phyloP scores from a whole-genome alignment of 2,797 vertebrate species.

The Valencia hispanica region DNA sequence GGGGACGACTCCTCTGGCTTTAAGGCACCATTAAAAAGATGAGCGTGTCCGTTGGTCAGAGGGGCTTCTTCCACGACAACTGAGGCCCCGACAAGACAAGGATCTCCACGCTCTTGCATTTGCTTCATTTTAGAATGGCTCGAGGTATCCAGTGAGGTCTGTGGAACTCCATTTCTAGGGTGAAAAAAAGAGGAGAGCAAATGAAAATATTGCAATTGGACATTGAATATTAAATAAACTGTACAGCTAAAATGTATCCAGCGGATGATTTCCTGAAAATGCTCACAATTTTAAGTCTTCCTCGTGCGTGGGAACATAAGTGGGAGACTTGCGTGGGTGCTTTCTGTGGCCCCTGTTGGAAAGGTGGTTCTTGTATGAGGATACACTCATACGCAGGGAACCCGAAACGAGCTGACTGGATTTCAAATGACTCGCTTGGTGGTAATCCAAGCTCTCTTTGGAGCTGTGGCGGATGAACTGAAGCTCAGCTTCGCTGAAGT shows the following conservation, averaged over 20 bases:
- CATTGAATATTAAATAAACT: not conserved
- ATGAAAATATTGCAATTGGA: not conserved
- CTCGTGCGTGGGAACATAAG: slow-evolving; percentile 54
- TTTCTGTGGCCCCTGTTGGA: slow-evolving; percentile 46
- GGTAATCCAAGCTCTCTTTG: slow-evolving; percentile 18
- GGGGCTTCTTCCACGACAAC: slow-evolving; percentile 77
- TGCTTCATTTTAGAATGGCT: slow-evolving; percentile 77
- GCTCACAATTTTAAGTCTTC: slow-evolving; percentile 90
- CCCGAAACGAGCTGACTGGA: slow-evolving; percentile 40
- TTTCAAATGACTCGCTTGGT: slow-evolving; percentile 23
- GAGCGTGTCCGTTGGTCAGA: slow-evolving; percentile 89
- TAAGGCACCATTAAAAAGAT: slow-evolving; percentile 94
- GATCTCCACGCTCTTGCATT: slow-evolving; percentile 63
- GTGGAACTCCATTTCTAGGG: slow-evolving; percentile 75
- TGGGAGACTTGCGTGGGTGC: slow-evolving; percentile 26
- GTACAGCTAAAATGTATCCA: not conserved
- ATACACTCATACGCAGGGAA: slow-evolving; percentile 30
- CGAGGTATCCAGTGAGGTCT: slow-evolving; percentile 64
- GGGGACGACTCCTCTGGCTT: slow-evolving; percentile 84
- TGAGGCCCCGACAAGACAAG: slow-evolving; percentile 44
- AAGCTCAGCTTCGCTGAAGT: slow-evolving; percentile 37
- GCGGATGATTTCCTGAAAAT: not conserved
- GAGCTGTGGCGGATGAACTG: slow-evolving; percentile 44
- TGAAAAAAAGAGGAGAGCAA: slow-evolving; percentile 14
- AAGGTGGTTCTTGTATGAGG: slow-evolving; percentile 19